phyloP scores from a whole-genome alignment of 2,113 vertebrate genomes.

The Phainopepla nitens region DNA sequence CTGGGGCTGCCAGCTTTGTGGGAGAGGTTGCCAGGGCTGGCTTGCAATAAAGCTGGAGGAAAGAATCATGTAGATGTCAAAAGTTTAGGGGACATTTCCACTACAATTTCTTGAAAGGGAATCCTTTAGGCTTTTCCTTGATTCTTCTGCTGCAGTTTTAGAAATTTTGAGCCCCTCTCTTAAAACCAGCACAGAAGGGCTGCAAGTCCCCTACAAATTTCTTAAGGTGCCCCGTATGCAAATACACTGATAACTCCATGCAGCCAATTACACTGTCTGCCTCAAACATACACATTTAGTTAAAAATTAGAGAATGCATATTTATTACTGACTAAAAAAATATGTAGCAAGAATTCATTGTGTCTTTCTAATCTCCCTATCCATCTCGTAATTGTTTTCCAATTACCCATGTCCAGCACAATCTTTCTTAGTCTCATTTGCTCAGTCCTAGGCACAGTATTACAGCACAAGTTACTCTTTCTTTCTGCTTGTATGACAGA shows the following conservation, averaged over 20 bases:
- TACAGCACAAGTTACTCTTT: neutral
- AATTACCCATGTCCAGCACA: neutral
- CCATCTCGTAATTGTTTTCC: neutral
- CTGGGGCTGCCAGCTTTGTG: neutral
- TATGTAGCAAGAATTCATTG: fast-evolving
- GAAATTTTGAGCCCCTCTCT: neutral
- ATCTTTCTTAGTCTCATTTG: neutral
- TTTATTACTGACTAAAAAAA: neutral
- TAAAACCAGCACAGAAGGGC: neutral
- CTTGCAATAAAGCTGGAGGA: neutral
- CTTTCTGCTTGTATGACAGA: neutral
- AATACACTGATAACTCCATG: neutral
- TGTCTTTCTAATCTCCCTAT: neutral
- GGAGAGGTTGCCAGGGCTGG: neutral
- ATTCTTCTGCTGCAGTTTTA: neutral
- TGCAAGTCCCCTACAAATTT: neutral
- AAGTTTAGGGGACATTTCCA: neutral
- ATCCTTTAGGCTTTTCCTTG: neutral
- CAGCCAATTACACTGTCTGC: neutral
- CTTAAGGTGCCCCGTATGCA: neutral
- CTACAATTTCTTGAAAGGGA: neutral
- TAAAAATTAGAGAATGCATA: neutral
- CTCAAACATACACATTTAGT: neutral
- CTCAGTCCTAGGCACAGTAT: neutral
- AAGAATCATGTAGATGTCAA: neutral